Base-by-base conservation (phyloP, 2,113 vertebrate species). In the Polypterus senegalus region DNA sequence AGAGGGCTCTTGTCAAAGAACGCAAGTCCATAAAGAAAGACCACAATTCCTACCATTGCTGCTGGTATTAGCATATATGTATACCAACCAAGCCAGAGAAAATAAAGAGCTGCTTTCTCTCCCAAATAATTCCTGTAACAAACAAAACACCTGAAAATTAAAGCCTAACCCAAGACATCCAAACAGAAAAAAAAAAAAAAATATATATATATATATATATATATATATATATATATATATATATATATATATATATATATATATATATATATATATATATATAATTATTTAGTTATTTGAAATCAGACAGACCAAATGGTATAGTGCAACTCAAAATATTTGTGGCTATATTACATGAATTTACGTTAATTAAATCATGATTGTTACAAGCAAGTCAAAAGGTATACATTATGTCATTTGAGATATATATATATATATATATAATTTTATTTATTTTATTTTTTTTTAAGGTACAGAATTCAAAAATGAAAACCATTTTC, bases 21-120 rank as follows among this genome's bases (percentile, higher is more conserved):
- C 0, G 86, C 73, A 1, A 92, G 72, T 11, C 88, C 92, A n/a
- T 85, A 86, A 7, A 92, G 72, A 4, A 94, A 82, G 9, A 91
- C 60, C 1, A 84, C 0, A 47, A 89, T 5, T 27, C 95, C 95
- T 0, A 65, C 54, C 6, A 49, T 0, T 0, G 93, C 84, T 0
- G 92, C 93, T 0, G 88, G 70, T 1, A 81, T 10, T 68, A 98
- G 81, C 79, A 94, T 70, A 65, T 9, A 77, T 44, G 92, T 97
- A 71, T 97, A 97, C 92, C 89, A 97, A 63, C 88, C 85, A 8
- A 97, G 81, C 94, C 95, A 98, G 61, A 90, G 81, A 1, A 91
- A 95, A 73, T 97, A 98, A 63, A 97, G 74, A 0, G 91, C 92
- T 70, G 90, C 86, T 73, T 97, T 94, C 79, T 96, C 95, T 0